phyloP scores from a whole-genome alignment of 2,888 invertebrate species.

The Drosophila cyrtoloma region DNA sequence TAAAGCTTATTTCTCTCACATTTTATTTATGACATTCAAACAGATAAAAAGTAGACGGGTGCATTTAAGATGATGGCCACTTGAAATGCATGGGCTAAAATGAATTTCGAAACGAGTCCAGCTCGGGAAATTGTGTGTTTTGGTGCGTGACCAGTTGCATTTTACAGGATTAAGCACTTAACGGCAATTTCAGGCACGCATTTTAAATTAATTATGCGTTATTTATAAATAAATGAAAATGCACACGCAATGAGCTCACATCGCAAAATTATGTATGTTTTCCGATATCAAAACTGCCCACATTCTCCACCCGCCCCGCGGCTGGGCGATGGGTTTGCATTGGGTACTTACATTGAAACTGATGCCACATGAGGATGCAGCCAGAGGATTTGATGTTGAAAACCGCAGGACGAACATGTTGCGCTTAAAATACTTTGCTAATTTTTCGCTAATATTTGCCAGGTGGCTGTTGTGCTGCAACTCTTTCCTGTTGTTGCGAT shows the following conservation, averaged over 20 bases:
- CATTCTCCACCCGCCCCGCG: neutral
- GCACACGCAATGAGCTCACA: slow-evolving; percentile 57
- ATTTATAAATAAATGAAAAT: slow-evolving; percentile 77
- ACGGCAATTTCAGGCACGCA: slow-evolving; percentile 76
- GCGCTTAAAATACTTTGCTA: slow-evolving; percentile 80
- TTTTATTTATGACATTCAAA: neutral
- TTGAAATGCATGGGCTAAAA: slow-evolving; percentile 1
- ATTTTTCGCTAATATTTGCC: slow-evolving; percentile 81
- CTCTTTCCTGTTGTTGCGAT: slow-evolving; percentile 33
- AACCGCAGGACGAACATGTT: slow-evolving; percentile 78
- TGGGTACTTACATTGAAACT: slow-evolving; percentile 4
- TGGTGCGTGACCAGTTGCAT: slow-evolving; percentile 46
- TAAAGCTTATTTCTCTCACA: neutral
- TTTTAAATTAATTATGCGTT: slow-evolving; percentile 78
- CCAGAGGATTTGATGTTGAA: slow-evolving; percentile 66
- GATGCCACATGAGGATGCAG: slow-evolving; percentile 35
- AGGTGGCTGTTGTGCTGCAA: slow-evolving; percentile 48
- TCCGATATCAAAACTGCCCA: neutral
- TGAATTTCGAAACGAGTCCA: neutral
- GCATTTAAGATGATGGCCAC: slow-evolving; percentile 15
- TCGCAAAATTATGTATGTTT: slow-evolving; percentile 43
- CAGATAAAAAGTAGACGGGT: neutral
- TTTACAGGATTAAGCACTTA: slow-evolving; percentile 80
- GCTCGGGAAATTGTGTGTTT: slow-evolving; percentile 6
- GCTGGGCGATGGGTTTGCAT: neutral